Base-by-base conservation (phyloP, 2,113 vertebrate species). In the Crotophaga sulcirostris region DNA sequence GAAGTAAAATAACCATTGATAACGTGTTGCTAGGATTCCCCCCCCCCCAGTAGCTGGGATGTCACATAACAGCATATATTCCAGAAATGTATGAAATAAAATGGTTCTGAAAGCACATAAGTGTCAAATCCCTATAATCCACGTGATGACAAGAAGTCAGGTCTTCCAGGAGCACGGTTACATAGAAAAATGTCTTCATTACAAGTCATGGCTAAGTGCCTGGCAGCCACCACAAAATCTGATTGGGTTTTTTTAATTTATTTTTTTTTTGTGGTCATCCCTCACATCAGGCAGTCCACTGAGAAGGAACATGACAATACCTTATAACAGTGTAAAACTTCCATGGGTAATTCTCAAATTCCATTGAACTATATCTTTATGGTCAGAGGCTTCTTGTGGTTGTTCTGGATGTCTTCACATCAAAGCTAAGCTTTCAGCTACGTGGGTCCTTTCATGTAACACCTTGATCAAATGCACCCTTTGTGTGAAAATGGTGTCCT, bases 221-320 rank as follows among this genome's bases (percentile, higher is more conserved):
- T 66, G 62, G 20, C 47, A 64, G 38, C 2, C 36, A 17, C 58
- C n/a, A 3, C n/a, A 28, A 69, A 33, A 36, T 2, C 17, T 23
- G 16, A 13, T 20, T 8, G 38, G 12, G 18, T 4, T 42, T n/a
- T n/a, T n/a, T n/a, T n/a, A n/a, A n/a, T 23, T 47, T 70, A 19
- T 44, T 38, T 2, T 68, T 21, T 3, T 31, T 17, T 31, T 85
- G 54, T 14, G 38, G 7, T 38, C 62, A 21, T 16, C 34, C 75
- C 15, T 69, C 28, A 2, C n/a, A 49, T 36, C 33, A 70, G 29
- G 13, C 19, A 10, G 18, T 6, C 34, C 16, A 5, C 17, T 23
- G 7, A 18, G 38, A 11, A 44, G 52, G 54, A 63, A 19, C 0
- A 0, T 5, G 23, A 26, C 1, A 0, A 3, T 49, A 26, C 31